These are phyloP conservation scores for Phlogophora meticulosa DNA, from an alignment of 2,888 invertebrate genomes.

Conservation along the genomic window DNA sequence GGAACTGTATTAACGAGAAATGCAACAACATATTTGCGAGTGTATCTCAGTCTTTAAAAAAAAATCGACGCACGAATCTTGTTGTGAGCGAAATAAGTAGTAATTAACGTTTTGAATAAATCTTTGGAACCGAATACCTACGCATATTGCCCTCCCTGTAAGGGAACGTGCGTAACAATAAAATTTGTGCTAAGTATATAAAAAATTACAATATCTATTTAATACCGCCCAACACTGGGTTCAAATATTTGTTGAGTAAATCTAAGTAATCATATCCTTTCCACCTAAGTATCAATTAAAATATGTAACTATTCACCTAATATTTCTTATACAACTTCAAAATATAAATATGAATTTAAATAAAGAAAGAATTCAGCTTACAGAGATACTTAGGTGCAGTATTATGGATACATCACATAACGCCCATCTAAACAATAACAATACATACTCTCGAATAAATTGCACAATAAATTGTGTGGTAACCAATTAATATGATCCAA, in stretches of 20 bases:
- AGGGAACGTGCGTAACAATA: constrained; percentile 47
- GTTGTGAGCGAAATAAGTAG: constrained; percentile 44
- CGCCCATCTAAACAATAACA: constrained; percentile 53
- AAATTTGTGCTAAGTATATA: constrained; percentile 61
- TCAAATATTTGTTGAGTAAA: constrained; percentile 34
- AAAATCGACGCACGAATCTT: constrained; percentile 43
- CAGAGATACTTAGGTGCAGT: constrained; percentile 39
- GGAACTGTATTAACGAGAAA: constrained; percentile 50
- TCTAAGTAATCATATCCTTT: constrained; percentile 37
- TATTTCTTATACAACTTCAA: constrained; percentile 29
- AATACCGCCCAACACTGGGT: constrained; percentile 63
- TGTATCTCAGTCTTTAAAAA: constrained; percentile 69
- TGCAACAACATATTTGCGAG: constrained; percentile 48
- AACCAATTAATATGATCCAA: constrained; percentile 63
- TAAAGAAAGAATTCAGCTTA: constrained; percentile 11
- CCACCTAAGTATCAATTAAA: constrained; percentile 37
- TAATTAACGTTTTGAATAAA: constrained; percentile 57
- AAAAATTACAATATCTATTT: constrained; percentile 52
- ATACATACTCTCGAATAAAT: constrained; percentile 56
- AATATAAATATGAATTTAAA: constrained; percentile 17
- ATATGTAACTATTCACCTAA: constrained; percentile 26
- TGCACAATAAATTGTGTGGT: constrained; percentile 58
- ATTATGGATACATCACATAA: constrained; percentile 35
- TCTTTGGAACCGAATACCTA: constrained; percentile 67
- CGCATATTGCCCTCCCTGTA: constrained; percentile 26